Conservation (phyloP, 2,888 invertebrate species). For the Drosophila percnosoma region DNA sequence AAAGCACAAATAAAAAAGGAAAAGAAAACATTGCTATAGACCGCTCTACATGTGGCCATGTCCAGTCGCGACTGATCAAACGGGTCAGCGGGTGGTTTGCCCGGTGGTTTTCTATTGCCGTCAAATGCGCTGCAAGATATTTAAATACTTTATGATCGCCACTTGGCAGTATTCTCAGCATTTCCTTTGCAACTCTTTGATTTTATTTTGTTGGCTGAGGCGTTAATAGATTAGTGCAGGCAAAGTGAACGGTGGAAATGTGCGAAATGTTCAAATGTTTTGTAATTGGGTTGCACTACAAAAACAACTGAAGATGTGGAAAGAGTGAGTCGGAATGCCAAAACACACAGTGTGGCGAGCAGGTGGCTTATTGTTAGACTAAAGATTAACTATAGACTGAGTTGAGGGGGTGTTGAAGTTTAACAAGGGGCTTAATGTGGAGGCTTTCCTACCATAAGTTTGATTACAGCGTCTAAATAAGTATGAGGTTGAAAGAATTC, state of each 20-base stretch:
- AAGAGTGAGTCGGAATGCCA: not conserved
- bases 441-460: not conserved
- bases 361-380: constrained; percentile 31
- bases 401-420: not conserved
- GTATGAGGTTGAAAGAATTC: not conserved
- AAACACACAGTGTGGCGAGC: constrained; percentile 15
- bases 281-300: constrained; percentile 64
- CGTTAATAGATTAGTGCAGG: constrained; percentile 53
- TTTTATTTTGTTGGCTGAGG: constrained; percentile 25
- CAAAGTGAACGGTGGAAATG: constrained; percentile 60
- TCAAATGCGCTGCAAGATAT: constrained; percentile 58
- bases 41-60: constrained; percentile 70
- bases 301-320: constrained; percentile 43
- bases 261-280: constrained; percentile 66
- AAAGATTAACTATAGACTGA: not conserved
- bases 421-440: not conserved
- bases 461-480: not conserved
- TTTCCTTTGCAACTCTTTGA: constrained; percentile 4
- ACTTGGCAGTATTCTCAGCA: constrained; percentile 49
- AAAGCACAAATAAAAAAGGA: constrained; percentile 15
- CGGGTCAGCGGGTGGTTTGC: constrained; percentile 70
- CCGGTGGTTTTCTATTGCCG: constrained; percentile 22
- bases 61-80: constrained; percentile 67
- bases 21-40: constrained; percentile 44
- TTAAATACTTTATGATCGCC: constrained; percentile 65